Conservation (phyloP, 92 coral and sea anemone species). For the Desmophyllum pertusum region DNA sequence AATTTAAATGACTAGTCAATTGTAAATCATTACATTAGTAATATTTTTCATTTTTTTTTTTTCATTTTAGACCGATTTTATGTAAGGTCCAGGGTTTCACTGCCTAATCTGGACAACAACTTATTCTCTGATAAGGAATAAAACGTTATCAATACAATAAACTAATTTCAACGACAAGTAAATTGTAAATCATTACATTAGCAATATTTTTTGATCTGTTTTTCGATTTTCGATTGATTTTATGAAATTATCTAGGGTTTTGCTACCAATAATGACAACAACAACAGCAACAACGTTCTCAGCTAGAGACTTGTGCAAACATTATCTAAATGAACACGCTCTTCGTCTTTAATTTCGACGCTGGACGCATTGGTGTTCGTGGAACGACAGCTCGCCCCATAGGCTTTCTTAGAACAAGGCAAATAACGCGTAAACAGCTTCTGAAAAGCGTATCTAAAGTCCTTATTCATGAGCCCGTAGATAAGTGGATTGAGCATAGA, state of each 20-base stretch:
- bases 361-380: not conserved
- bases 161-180: too few relatives aligned
- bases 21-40: too few relatives aligned
- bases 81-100: too few relatives aligned
- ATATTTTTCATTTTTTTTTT: too few relatives aligned
- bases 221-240: too few relatives aligned
- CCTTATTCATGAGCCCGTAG: constrained; percentile 93
- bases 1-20: too few relatives aligned
- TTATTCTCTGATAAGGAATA: too few relatives aligned
- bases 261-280: not conserved
- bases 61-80: too few relatives aligned
- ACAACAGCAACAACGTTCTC: not conserved
- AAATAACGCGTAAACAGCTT: constrained; percentile 42
- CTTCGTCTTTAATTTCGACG: not conserved
- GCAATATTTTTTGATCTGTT: too few relatives aligned
- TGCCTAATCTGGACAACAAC: too few relatives aligned
- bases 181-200: too few relatives aligned
- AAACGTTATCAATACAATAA: too few relatives aligned
- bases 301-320: constrained; percentile 18
- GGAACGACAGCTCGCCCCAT: not conserved
- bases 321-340: not conserved
- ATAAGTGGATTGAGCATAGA: constrained; percentile 89
- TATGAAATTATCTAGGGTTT: not conserved
- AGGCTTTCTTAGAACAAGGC: not conserved
- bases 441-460: constrained; percentile 83